Conservation (phyloP, 2,113 vertebrate genomes). For the Corythaixoides concolor region DNA sequence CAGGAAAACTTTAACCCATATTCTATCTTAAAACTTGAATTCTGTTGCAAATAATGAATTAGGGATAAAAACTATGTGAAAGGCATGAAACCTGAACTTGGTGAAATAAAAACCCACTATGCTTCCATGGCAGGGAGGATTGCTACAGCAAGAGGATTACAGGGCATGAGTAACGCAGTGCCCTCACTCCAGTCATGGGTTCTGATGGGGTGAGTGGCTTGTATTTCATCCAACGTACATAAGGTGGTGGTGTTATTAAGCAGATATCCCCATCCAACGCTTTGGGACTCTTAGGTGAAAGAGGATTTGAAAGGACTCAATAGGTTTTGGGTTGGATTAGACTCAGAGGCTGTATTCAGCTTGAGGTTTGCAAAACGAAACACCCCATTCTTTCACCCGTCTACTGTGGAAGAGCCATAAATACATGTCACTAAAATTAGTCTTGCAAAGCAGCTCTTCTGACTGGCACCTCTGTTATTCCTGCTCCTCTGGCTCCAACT, state of each 20-base stretch:
- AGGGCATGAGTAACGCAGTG: not conserved
- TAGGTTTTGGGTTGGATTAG: not conserved
- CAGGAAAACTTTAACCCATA: not conserved
- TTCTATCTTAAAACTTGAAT: not conserved
- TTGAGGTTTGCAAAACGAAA: not conserved
- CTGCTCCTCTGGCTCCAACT: not conserved
- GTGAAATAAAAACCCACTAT: not conserved
- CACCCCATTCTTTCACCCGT: not conserved
- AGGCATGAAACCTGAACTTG: not conserved
- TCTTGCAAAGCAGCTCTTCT: not conserved
- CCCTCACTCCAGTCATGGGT: not conserved
- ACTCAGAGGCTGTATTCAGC: not conserved
- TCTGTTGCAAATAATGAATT: not conserved
- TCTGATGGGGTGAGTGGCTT: conserved; percentile 33
- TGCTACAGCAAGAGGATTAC: not conserved
- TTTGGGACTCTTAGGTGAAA: not conserved
- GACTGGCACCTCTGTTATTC: not conserved
- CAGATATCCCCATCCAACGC: not conserved
- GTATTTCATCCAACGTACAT: not conserved
- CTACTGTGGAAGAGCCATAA: not conserved
- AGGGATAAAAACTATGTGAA: not conserved
- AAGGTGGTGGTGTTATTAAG: not conserved
- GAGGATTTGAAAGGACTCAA: not conserved
- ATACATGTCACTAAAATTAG: not conserved
- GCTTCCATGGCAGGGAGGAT: not conserved